Percentiles rank a stretch among this genome's conserved stretches.
Evolutionary conservation across 2,888 invertebrate genomes (phyloP).

Genomic region (Junonia oenone): DNA sequence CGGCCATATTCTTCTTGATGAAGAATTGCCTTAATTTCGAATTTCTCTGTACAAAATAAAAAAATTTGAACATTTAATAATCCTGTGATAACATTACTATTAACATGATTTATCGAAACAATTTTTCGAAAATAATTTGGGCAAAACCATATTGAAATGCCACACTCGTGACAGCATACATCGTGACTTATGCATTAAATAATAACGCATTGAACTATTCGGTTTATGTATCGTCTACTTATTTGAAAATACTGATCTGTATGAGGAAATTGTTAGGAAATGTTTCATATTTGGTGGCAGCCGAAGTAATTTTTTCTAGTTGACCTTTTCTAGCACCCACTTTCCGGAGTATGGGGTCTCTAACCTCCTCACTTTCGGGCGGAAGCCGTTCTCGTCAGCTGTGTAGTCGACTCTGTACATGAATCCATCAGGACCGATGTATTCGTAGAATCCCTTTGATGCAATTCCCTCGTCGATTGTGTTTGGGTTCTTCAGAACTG

Average conservation of each 20-base stretch:
- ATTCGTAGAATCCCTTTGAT: slow-evolving; percentile 73
- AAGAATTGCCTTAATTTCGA: slow-evolving; percentile 31
- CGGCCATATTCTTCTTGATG: slow-evolving; percentile 42
- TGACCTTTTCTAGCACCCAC: slow-evolving; percentile 69
- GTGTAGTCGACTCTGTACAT: slow-evolving; percentile 76
- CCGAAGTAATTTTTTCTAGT: slow-evolving; percentile 38
- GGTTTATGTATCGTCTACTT: slow-evolving; percentile 42
- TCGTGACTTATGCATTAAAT: slow-evolving; percentile 39
- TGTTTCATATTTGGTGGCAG: slow-evolving; percentile 31
- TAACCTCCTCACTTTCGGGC: slow-evolving; percentile 65
- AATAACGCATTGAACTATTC: slow-evolving; percentile 20
- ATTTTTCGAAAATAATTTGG: slow-evolving; percentile 31
- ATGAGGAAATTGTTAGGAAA: slow-evolving; percentile 40
- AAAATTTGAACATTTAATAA: slow-evolving; percentile 15
- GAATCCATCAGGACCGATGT: slow-evolving; percentile 75
- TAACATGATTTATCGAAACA: slow-evolving; percentile 1
- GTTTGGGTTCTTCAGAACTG: slow-evolving; percentile 70
- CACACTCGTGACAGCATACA: slow-evolving; percentile 51
- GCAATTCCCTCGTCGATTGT: slow-evolving; percentile 72
- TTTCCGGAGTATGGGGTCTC: slow-evolving; percentile 73
- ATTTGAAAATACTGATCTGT: slow-evolving; percentile 65
- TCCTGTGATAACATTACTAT: slow-evolving; percentile 1
- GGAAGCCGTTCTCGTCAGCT: slow-evolving; percentile 74
- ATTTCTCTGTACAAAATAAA: slow-evolving; percentile 43
- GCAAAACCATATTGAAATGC: slow-evolving; percentile 45